phyloP scores from a whole-genome alignment of 2,113 vertebrate species.

The Oreochromis spilurus region DNA sequence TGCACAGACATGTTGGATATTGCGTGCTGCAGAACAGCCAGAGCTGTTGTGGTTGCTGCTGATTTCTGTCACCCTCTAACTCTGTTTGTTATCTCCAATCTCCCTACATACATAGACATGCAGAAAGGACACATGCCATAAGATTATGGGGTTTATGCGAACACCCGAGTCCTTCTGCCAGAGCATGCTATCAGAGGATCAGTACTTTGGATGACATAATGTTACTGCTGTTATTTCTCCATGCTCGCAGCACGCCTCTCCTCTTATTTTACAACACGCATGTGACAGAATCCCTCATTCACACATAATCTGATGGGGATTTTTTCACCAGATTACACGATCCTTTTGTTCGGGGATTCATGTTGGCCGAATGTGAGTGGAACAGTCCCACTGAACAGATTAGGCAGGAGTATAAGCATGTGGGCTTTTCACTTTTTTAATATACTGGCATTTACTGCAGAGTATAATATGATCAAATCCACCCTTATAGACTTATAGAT shows the following conservation, averaged over 20 bases:
- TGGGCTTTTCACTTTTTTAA: background rate
- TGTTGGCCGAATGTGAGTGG: background rate
- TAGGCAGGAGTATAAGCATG: background rate
- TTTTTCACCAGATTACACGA: background rate
- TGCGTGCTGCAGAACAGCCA: background rate
- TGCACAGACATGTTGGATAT: background rate
- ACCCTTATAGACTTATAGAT: background rate
- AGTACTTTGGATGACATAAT: background rate
- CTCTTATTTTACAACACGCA: background rate
- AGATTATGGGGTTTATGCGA: background rate
- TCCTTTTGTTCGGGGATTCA: background rate
- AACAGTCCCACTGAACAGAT: constrained; percentile 4
- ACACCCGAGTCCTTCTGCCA: background rate
- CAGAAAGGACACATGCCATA: constrained; percentile 1
- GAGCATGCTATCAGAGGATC: constrained; percentile 7
- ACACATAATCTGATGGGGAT: background rate
- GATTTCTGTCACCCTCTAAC: background rate
- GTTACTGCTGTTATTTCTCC: background rate
- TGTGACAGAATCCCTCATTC: background rate
- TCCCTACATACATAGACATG: background rate
- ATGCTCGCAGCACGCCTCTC: background rate
- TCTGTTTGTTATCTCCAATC: background rate
- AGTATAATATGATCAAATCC: background rate
- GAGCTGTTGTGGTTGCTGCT: background rate
- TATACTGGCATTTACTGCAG: background rate